phyloP scores from a whole-genome alignment of 2,113 vertebrate genomes.

The Talpa occidentalis region DNA sequence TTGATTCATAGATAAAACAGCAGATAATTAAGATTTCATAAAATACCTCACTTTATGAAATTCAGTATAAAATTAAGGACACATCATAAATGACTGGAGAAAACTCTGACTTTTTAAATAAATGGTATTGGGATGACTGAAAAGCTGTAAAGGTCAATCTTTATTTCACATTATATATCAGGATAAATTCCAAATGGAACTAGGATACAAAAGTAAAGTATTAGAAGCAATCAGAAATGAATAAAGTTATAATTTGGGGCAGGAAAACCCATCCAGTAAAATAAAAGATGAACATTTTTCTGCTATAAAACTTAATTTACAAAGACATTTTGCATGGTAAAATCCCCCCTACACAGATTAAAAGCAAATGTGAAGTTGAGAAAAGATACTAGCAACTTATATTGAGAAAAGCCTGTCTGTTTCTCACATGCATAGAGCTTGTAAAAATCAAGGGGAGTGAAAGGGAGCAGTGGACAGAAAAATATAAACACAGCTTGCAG shows the following conservation, averaged over 20 bases:
- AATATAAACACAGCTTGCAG: not conserved
- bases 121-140: not conserved
- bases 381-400: not conserved
- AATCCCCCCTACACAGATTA: not conserved
- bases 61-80: not conserved
- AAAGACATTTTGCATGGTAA: not conserved
- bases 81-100: conserved; percentile 12
- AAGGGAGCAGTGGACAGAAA: not conserved
- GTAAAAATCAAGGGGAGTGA: not conserved
- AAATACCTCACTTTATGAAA: not conserved
- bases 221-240: not conserved
- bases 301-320: not conserved
- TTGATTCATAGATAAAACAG: not conserved
- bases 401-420: not conserved
- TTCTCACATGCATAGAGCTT: not conserved
- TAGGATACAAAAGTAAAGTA: not conserved
- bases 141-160: not conserved
- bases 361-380: not conserved
- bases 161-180: conserved; percentile 4
- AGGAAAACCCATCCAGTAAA: not conserved
- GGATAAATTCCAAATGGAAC: not conserved
- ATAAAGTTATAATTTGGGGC: not conserved
- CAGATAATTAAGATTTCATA: conserved; percentile 2
- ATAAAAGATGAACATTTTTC: not conserved
- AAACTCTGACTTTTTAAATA: conserved; percentile 33